Percentiles rank a stretch among this genome's conserved stretches.
Conservation (phyloP, 2,113 vertebrate genomes). For the Spilogale gracilis region DNA sequence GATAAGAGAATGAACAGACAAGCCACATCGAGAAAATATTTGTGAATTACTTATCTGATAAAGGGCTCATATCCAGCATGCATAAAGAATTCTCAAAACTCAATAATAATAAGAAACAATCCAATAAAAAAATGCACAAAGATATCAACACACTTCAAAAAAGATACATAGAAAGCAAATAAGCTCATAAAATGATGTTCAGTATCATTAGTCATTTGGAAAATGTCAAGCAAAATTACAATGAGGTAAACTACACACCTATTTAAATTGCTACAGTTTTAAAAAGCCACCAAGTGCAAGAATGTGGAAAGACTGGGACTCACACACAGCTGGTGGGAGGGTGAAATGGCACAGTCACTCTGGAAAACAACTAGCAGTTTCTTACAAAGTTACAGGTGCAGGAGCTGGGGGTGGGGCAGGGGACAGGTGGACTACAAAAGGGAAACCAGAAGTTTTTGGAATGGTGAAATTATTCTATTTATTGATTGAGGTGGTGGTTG, state of each 20-base stretch:
- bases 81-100: constrained; percentile 29
- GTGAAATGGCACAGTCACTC: neutral
- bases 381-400: neutral
- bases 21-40: constrained; percentile 30
- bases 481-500: neutral
- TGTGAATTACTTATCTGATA: constrained; percentile 66
- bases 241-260: neutral
- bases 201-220: neutral
- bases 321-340: neutral
- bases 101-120: neutral
- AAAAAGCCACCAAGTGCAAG: neutral
- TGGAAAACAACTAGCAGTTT: neutral
- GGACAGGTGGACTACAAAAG: neutral
- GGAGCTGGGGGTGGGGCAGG: neutral
- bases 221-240: constrained; percentile 37
- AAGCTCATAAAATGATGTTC: neutral
- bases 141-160: neutral
- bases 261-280: neutral
- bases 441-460: neutral
- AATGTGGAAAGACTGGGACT: neutral
- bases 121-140: constrained; percentile 48
- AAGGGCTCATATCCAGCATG: neutral
- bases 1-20: constrained; percentile 63
- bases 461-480: neutral
- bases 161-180: neutral